Evolutionary conservation across 2,888 invertebrate species (phyloP).

Genomic region (Zaprionus obscuricornis): DNA sequence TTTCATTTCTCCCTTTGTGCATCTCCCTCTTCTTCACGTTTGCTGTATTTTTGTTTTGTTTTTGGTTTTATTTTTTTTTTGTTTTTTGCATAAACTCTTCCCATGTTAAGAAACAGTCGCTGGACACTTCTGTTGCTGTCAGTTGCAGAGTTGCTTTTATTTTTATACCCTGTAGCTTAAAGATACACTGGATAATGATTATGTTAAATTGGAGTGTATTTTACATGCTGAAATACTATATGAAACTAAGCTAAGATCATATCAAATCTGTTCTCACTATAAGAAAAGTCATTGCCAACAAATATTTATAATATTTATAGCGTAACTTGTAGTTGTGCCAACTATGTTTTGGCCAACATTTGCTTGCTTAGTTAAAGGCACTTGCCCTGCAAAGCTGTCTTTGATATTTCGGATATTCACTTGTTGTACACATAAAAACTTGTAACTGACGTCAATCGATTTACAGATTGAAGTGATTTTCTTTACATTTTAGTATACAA

Average conservation of each 20-base stretch:
- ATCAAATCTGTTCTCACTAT: no score
- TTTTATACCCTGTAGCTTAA: slow-evolving; percentile 15
- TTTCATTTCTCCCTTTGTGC: slow-evolving; percentile 28
- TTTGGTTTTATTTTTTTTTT: slow-evolving; percentile 11
- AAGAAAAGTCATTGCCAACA: no score
- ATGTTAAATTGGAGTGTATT: background rate
- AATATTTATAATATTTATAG: background rate
- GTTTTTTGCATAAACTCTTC: background rate
- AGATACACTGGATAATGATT: background rate
- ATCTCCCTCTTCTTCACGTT: background rate
- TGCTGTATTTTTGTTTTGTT: background rate
- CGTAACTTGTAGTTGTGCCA: background rate
- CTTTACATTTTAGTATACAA: background rate
- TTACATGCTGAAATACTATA: no score
- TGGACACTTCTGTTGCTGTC: slow-evolving; percentile 52
- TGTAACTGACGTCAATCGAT: slow-evolving; percentile 23
- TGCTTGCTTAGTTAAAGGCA: background rate
- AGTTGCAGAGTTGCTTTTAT: slow-evolving; percentile 55
- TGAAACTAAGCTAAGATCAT: no score
- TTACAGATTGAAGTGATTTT: slow-evolving; percentile 16
- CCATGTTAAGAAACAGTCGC: slow-evolving; percentile 10
- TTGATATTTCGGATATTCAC: slow-evolving; percentile 21
- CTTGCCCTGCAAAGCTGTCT: background rate
- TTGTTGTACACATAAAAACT: slow-evolving; percentile 12
- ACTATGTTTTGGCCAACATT: background rate